Evolutionary conservation across 2,888 invertebrate genomes (phyloP).

Genomic region (Lasiommata megera): DNA sequence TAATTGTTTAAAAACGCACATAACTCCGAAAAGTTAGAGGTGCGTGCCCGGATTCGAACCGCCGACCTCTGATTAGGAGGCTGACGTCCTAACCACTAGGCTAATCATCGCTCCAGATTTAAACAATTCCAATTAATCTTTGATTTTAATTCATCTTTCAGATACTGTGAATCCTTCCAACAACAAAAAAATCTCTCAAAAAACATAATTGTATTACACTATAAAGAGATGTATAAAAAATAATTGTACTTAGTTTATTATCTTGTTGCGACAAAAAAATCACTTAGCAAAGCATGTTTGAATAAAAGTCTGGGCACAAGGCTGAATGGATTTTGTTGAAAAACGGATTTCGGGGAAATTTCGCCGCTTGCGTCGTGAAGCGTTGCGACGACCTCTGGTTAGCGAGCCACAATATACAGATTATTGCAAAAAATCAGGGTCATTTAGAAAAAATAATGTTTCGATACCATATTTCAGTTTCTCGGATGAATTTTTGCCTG

Average conservation of each 20-base stretch:
- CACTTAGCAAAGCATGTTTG: background rate
- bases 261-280: background rate
- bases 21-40: no score
- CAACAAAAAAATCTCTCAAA: background rate
- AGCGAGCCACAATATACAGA: background rate
- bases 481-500: no score
- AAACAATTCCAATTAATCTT: background rate
- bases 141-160: background rate
- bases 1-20: no score
- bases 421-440: background rate
- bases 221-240: background rate
- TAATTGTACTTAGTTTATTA: background rate
- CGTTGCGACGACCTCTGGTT: background rate
- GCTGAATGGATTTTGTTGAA: slow-evolving; percentile 9
- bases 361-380: background rate
- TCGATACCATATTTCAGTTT: no score
- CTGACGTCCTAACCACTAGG: no score
- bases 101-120: no score
- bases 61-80: no score
- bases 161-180: background rate
- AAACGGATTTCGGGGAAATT: slow-evolving; percentile 11
- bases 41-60: no score
- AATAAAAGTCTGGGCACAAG: slow-evolving; percentile 6
- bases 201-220: background rate
- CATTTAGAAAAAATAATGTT: background rate